Conservation (phyloP, 2,888 invertebrate species). For the Melieria omissa region DNA sequence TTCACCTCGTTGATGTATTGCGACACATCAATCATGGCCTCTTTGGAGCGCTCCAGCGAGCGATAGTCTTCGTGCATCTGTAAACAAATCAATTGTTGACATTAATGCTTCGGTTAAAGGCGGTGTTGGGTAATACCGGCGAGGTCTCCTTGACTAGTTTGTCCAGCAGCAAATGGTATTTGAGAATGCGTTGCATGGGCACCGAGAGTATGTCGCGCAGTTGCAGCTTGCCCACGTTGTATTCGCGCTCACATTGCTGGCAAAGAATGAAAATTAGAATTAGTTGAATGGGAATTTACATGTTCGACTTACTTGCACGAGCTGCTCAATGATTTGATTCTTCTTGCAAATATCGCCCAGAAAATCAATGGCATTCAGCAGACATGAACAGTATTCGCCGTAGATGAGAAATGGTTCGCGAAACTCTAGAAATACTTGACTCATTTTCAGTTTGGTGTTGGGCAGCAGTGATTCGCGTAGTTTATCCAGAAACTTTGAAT, state of each 20-base stretch:
- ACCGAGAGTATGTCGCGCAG: conserved; percentile 95
- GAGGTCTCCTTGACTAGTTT: conserved; percentile 89
- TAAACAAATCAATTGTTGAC: conserved; percentile 5
- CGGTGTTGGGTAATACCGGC: conserved; percentile 68
- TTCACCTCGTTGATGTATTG: conserved; percentile 98
- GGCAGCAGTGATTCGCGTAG: conserved; percentile 78
- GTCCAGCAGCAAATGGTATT: conserved; percentile 93
- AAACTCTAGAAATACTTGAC: conserved; percentile 90
- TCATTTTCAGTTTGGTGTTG: conserved; percentile 71
- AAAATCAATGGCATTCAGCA: conserved; percentile 87
- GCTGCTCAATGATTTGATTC: conserved; percentile 63
- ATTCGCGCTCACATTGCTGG: conserved; percentile 91
- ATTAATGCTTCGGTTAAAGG: too few species aligned
- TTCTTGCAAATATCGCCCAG: conserved; percentile 71
- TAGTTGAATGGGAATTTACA: neutral
- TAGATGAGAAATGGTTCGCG: conserved; percentile 92
- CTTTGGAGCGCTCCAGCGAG: conserved; percentile 86
- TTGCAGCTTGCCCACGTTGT: conserved; percentile 94
- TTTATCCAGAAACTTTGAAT: conserved; percentile 85
- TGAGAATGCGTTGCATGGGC: conserved; percentile 98
- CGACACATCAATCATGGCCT: conserved; percentile 96
- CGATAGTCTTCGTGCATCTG: conserved; percentile 86
- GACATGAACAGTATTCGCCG: conserved; percentile 95
- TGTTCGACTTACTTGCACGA: conserved; percentile 57
- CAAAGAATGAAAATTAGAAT: conserved; percentile 47